Evolutionary conservation across 2,113 vertebrate genomes (phyloP), one percentile per base, ranked within the genome.

Genomic region (Anoura caudifer): DNA sequence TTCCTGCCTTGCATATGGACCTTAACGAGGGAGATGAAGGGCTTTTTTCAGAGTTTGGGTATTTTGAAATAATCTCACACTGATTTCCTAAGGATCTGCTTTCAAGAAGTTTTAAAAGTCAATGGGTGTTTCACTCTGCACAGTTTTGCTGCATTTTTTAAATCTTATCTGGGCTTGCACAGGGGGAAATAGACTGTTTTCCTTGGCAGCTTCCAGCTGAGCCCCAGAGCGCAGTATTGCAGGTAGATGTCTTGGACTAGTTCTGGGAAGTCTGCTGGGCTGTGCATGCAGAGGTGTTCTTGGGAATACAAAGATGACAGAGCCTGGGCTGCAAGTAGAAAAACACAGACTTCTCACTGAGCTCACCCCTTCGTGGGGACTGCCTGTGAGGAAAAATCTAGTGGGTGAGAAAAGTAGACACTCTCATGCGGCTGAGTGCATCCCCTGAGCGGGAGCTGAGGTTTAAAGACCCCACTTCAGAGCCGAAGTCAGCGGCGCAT

Each of bases 11-110:
- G 13, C 87, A 24, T 67, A 2, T 1, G 4, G 73, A 80, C 77
- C 76, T 50, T 95, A 52, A 87, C 36, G 31, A 81, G 84, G 70
- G 31, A 81, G 47, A 65, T 73, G 84, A 94, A 63, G 52, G 65
- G 13, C n/a, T 96, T 89, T 63, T 79, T 50, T 87, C 54, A 79
- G 77, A 91, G 52, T 75, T 70, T 85, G 38, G 13, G 17, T 87
- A n/a, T 93, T 94, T 93, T 89, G 43, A 90, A 94, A 88, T 79
- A 70, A 73, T 86, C 69, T 90, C 84, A 73, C 20, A 94, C 11
- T 80, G 59, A 72, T 83, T 92, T 86, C 72, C 92, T 80, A 92
- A 94, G 50, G 67, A 75, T 65, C 81, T 65, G 70, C 14, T 91
- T 87, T 88, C 67, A 93, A 91, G 65, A 91, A 85, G 36, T 61